Base-by-base conservation (phyloP, 2,113 vertebrate species). In the Tachysurus fulvidraco region DNA sequence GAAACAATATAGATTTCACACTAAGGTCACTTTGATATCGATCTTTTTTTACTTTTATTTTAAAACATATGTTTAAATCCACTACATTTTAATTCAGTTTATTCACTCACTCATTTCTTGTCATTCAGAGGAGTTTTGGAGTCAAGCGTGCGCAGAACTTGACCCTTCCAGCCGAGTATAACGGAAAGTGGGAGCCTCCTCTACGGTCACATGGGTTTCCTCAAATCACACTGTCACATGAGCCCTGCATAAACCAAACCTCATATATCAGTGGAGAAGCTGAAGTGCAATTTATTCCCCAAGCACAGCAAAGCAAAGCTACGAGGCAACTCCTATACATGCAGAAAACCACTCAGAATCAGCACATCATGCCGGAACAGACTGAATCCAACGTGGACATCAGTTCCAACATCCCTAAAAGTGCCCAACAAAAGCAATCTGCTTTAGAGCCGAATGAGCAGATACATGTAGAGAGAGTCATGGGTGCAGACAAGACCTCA, bases 181-280 rank as follows among this genome's bases (percentile, higher is more conserved):
- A 4, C 62, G 65, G 12, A 67, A 93, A 91, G 78, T 93, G 91
- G 92, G 46, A 91, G 46, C 87, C 89, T 23, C 90, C 91, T 54
- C 76, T 0, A 57, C 81, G 73, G 25, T 90, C 89, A 36, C 88
- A 90, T 36, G 50, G 46, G 28, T 54, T 36, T 64, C 52, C 23
- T 19, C 78, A 57, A 19, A 55, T 57, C 14, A 36, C 59, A 55
- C 50, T 21, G 55, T 59, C 67, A 14, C 57, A 54, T 19, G 60
- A 85, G 76, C 25, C 30, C 13, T 36, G 28, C 19, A 50, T 13
- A 36, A 79, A 89, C 74, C 78, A 23, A 0, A 12, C 54, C n/a
- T 19, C 23, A 23, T 28, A 25, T 21, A 52, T 36, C 2, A 83
- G 50, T 21, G 16, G 19, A 41, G 17, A 44, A 46, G 21, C 44